Evolutionary conservation across 2,113 vertebrate genomes (phyloP).

Genomic region (Pelusios castaneus): DNA sequence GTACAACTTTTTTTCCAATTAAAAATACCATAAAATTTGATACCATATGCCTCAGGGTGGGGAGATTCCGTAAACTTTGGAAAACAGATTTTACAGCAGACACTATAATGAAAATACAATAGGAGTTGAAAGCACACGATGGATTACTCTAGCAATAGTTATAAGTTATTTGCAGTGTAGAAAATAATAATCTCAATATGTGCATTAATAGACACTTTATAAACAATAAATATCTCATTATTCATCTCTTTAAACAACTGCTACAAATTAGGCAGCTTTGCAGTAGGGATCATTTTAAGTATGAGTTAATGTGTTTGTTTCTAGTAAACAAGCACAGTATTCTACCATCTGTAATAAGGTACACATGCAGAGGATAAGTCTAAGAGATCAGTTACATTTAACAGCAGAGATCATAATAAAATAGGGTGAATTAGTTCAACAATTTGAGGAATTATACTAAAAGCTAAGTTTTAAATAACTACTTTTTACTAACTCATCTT

Average conservation of each 20-base stretch:
- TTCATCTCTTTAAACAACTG: neutral
- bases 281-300: neutral
- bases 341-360: neutral
- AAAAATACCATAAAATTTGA: neutral
- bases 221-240: neutral
- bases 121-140: neutral
- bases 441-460: neutral
- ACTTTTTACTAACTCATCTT: neutral
- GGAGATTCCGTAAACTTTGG: neutral
- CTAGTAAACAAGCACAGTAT: neutral
- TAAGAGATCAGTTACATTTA: neutral
- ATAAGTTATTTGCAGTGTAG: neutral
- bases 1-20: neutral
- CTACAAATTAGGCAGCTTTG: conserved; percentile 1
- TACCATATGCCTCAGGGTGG: neutral
- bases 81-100: neutral
- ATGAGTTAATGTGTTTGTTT: neutral
- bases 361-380: neutral
- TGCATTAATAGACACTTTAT: neutral
- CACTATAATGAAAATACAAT: neutral
- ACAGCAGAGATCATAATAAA: neutral
- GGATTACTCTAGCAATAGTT: neutral
- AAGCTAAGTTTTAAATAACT: neutral
- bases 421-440: neutral
- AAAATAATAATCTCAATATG: neutral